phyloP scores from a whole-genome alignment of 1,140 invertebrate genomes.

The Aphis gossypii region DNA sequence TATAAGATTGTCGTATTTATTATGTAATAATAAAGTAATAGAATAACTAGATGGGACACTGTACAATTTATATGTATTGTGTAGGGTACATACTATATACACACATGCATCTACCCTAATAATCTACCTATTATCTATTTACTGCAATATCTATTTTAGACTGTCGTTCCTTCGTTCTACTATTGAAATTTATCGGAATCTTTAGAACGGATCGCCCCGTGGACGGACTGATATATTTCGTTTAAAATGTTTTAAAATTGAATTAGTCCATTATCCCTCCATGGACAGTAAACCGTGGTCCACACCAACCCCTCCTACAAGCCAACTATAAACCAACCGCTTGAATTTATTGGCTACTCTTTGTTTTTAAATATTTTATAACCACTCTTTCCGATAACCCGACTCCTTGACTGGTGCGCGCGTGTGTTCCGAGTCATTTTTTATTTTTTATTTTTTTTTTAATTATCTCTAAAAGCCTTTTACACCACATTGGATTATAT shows the following conservation, averaged over 20 bases:
- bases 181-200: background rate
- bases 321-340: background rate
- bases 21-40: background rate
- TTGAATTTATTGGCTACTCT: slow-evolving; percentile 45
- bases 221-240: background rate
- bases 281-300: background rate
- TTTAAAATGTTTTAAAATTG: slow-evolving; percentile 28
- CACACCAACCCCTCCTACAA: background rate
- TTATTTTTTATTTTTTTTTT: slow-evolving; percentile 24
- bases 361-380: slow-evolving; percentile 54
- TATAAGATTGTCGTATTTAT: background rate
- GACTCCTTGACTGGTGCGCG: background rate
- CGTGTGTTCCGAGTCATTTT: background rate
- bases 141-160: background rate
- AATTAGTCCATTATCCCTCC: background rate
- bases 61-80: background rate
- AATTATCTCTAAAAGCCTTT: slow-evolving; percentile 53
- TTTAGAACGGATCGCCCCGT: background rate
- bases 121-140: background rate
- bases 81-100: background rate
- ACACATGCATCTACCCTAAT: background rate
- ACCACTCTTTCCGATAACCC: slow-evolving; percentile 32
- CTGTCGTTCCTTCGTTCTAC: background rate
- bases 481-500: background rate
- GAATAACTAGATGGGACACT: background rate